A percentile compares a stretch with the other conserved stretches of the same genome.
Conservation (phyloP, 1,140 invertebrate species). For the Atta cephalotes region DNA sequence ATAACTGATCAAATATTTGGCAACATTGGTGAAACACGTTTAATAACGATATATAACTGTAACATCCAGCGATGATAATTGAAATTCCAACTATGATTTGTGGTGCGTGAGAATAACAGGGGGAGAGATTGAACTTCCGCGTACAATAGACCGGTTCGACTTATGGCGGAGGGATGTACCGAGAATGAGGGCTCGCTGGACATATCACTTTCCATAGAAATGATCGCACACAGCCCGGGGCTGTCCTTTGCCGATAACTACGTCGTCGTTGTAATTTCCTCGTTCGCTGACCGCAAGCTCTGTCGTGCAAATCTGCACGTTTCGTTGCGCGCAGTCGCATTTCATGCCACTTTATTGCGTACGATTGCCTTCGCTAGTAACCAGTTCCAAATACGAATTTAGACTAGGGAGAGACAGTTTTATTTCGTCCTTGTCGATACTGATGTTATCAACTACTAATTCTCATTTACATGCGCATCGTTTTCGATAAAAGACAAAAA, state of each 20-base stretch:
- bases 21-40: neutral
- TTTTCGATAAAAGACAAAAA: slow-evolving; percentile 46
- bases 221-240: slow-evolving; percentile 33
- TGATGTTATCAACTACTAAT: neutral
- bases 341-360: slow-evolving; percentile 39
- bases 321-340: slow-evolving; percentile 25
- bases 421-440: neutral
- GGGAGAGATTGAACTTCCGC: slow-evolving; percentile 49
- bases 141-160: slow-evolving; percentile 33
- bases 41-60: slow-evolving; percentile 5
- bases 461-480: slow-evolving; percentile 39
- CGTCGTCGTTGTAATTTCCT: slow-evolving; percentile 50
- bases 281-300: slow-evolving; percentile 40
- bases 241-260: slow-evolving; percentile 59
- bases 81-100: slow-evolving; percentile 16
- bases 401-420: neutral
- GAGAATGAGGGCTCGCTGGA: slow-evolving; percentile 36
- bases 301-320: neutral
- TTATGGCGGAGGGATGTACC: slow-evolving; percentile 25
- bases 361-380: neutral
- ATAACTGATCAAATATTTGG: slow-evolving; percentile 53
- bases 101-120: slow-evolving; percentile 2
- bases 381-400: neutral
- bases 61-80: neutral
- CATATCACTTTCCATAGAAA: slow-evolving; percentile 56